Base-by-base conservation (phyloP, 2,113 vertebrate genomes). In the Myrmophylax atrothorax region DNA sequence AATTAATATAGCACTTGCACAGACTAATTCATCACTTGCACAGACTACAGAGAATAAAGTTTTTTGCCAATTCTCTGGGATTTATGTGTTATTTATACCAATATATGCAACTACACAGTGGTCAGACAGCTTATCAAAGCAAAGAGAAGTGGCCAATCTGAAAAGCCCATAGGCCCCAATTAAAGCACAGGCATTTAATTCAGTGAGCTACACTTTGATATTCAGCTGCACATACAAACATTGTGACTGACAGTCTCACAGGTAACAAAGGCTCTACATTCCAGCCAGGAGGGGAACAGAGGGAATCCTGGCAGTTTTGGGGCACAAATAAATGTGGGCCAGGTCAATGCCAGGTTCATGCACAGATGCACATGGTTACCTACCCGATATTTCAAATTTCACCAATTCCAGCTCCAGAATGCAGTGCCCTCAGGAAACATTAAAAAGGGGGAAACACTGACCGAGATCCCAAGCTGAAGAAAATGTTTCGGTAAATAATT, bases 341-440 rank as follows among this genome's bases (percentile, higher is more conserved):
- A 97, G 83, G 93, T 97, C 96, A 97, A 97, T 96, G 96, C 96
- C 62, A 95, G 79, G 89, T 87, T 74, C 95, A 97, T 94, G 96
- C 87, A 93, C 93, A 97, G 89, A 95, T 97, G 95, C 96, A 97
- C 62, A 63, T 67, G 93, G 94, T 95, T 96, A 97, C 95, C 95
- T 90, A 96, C 95, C 96, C 94, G 93, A 29, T 33, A 97, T 96
- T 97, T 96, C 95, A 97, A 96, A 97, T 96, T 94, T 96, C 94
- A 97, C 64, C 90, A 81, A 49, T 69, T 94, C 82, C 91, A 95
- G 94, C 42, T 97, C 94, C 94, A 89, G 42, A 91, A 90, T 55
- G 84, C 89, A 95, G 87, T 69, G 56, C 25, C 9, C 63, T 85
- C 84, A 87, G 87, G 67, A 92, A 93, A 95, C 75, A 87, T 82